These are phyloP conservation scores for Eurosta solidaginis DNA, from an alignment of 1,140 invertebrate genomes.

Conservation along the genomic window DNA sequence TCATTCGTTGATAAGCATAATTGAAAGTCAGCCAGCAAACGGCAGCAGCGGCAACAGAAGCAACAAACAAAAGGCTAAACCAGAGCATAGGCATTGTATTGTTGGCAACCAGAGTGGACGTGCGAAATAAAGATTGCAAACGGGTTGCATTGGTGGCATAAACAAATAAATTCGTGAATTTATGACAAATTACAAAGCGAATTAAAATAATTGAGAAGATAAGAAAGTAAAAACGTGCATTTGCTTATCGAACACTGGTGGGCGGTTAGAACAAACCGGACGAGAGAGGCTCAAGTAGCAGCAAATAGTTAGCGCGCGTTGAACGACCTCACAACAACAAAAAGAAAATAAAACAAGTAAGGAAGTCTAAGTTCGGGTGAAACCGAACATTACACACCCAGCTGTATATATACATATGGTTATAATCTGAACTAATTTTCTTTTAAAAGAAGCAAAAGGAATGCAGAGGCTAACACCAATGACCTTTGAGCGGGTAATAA, in stretches of 20 bases:
- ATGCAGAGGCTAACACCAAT: no score
- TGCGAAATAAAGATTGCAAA: neutral
- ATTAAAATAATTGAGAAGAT: slow-evolving; percentile 39
- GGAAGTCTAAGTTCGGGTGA: no score
- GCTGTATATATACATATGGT: no score
- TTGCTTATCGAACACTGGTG: slow-evolving; percentile 8
- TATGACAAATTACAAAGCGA: slow-evolving; percentile 33
- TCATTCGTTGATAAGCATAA: slow-evolving; percentile 28
- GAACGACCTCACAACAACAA: no score
- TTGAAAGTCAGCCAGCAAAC: neutral
- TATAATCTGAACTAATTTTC: no score
- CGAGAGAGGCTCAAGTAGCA: neutral
- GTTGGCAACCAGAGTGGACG: neutral
- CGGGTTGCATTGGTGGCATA: neutral
- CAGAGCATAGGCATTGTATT: neutral
- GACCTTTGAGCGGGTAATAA: no score
- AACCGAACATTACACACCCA: no score
- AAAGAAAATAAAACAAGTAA: no score
- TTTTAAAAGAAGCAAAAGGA: no score
- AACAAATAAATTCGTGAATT: slow-evolving; percentile 2
- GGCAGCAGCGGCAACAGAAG: neutral
- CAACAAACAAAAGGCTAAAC: neutral
- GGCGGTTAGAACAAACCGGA: no score
- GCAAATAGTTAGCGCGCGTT: neutral
- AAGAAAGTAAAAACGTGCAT: slow-evolving; percentile 51